phyloP scores from a whole-genome alignment of 2,888 invertebrate species.

The Mythimna albipuncta region DNA sequence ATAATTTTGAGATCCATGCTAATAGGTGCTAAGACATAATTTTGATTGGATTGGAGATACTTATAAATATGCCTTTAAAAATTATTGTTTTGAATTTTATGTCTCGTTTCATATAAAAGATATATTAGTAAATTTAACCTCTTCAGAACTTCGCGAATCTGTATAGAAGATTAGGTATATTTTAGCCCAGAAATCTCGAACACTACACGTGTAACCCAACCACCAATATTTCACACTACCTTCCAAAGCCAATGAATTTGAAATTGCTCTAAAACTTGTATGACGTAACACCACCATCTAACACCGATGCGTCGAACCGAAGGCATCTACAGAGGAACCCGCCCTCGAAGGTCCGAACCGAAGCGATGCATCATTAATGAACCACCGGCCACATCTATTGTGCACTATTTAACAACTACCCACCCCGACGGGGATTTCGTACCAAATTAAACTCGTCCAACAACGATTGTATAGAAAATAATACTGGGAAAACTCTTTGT shows the following conservation, averaged over 20 bases:
- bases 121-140: neutral
- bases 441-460: constrained; percentile 80
- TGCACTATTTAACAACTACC: constrained; percentile 87
- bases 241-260: constrained; percentile 39
- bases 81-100: neutral
- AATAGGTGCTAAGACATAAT: constrained; percentile 47
- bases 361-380: constrained; percentile 86
- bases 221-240: constrained; percentile 15
- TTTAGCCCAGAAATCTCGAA: neutral
- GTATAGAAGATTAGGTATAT: neutral
- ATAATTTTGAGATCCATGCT: constrained; percentile 35
- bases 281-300: constrained; percentile 51
- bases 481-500: constrained; percentile 81
- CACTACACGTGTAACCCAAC: neutral
- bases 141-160: neutral
- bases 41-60: constrained; percentile 22
- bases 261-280: constrained; percentile 46
- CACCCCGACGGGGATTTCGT: constrained; percentile 74
- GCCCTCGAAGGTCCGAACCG: constrained; percentile 79
- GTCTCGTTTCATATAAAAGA: neutral
- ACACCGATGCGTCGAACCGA: constrained; percentile 70
- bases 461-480: constrained; percentile 85
- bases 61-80: constrained; percentile 1
- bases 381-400: constrained; percentile 84
- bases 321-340: constrained; percentile 77